Conservation (phyloP, 2,888 invertebrate species). For the Agrotis clavis region DNA sequence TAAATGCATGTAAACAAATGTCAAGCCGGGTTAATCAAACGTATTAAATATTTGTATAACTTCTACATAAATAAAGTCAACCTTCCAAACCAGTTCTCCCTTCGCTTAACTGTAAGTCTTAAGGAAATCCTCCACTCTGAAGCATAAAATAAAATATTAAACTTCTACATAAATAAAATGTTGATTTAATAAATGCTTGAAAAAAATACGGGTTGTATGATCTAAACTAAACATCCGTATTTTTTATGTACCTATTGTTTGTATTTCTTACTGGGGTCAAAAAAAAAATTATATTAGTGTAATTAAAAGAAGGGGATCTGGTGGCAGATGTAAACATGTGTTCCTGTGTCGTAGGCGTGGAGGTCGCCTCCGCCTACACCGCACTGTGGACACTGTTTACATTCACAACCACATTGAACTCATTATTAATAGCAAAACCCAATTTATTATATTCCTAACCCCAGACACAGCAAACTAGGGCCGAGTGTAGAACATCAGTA, state of each 20-base stretch:
- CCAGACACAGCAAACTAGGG: slow-evolving; percentile 11
- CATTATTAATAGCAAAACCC: slow-evolving; percentile 76
- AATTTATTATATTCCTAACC: slow-evolving; percentile 31
- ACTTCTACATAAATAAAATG: neutral
- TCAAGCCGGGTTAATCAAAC: slow-evolving; percentile 39
- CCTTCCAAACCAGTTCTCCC: slow-evolving; percentile 72
- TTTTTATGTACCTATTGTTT: slow-evolving; percentile 36
- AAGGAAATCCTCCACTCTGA: slow-evolving; percentile 64
- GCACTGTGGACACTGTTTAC: slow-evolving; percentile 75
- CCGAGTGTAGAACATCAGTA: slow-evolving; percentile 22
- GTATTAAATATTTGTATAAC: slow-evolving; percentile 57
- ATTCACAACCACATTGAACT: slow-evolving; percentile 75
- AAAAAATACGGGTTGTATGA: neutral
- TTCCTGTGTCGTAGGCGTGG: slow-evolving; percentile 83
- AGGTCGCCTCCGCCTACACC: slow-evolving; percentile 83
- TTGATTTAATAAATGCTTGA: slow-evolving; percentile 1
- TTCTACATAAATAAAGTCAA: slow-evolving; percentile 67
- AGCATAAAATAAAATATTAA: slow-evolving; percentile 15
- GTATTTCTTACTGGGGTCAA: slow-evolving; percentile 45
- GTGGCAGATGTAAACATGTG: slow-evolving; percentile 85
- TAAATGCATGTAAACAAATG: slow-evolving; percentile 51
- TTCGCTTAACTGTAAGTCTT: slow-evolving; percentile 50
- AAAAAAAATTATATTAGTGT: slow-evolving; percentile 60
- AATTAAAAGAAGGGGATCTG: slow-evolving; percentile 75
- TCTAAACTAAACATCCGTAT: slow-evolving; percentile 30